Evolutionary conservation across 1,140 invertebrate genomes (phyloP), one percentile per base, ranked within the genome.

Genomic region (Atta cephalotes): DNA sequence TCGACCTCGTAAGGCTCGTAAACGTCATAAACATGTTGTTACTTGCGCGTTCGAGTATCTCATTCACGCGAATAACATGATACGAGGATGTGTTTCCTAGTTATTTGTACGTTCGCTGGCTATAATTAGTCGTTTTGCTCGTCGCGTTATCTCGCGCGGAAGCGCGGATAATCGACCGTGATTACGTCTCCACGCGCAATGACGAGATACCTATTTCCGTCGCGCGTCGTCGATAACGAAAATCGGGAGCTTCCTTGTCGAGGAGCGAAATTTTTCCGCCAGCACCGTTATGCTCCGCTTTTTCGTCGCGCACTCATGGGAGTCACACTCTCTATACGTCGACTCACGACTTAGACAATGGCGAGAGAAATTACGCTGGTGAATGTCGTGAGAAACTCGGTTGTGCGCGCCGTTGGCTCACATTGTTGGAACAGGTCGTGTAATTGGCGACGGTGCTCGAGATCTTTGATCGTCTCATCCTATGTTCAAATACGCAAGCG

Each of bases 341-440:
- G 45, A 51, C 66, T 87, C 72, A 62, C 74, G 88, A 85, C n/a
- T 89, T 79, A 87, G 74, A 90, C 85, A 90, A 90, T 90, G 77
- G 82, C 66, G 56, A 91, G 82, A 90, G 78, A 90, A 90, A 90
- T 90, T 90, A 90, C 89, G 77, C 45, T 49, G 81, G 39, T 79
- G 89, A 90, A 90, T 88, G 81, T 90, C 82, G 88, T 90, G 89
- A 90, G 89, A 90, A 90, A 86, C 68, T n/a, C 74, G 79, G 53
- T 51, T 70, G 66, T 72, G 77, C 5, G 58, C 63, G 35, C 62
- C 66, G 87, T 87, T 74, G 77, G 72, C 88, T 74, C 85, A 70
- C 39, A 68, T 90, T 89, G 88, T 87, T 88, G 28, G 72, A 86
- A 70, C 76, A 3, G 56, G 16, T n/a, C 72, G 72, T 60, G 39